Percentiles rank a stretch among this genome's conserved stretches.
Conservation (phyloP, 2,797 vertebrate species). For the Syngnathus acus region DNA sequence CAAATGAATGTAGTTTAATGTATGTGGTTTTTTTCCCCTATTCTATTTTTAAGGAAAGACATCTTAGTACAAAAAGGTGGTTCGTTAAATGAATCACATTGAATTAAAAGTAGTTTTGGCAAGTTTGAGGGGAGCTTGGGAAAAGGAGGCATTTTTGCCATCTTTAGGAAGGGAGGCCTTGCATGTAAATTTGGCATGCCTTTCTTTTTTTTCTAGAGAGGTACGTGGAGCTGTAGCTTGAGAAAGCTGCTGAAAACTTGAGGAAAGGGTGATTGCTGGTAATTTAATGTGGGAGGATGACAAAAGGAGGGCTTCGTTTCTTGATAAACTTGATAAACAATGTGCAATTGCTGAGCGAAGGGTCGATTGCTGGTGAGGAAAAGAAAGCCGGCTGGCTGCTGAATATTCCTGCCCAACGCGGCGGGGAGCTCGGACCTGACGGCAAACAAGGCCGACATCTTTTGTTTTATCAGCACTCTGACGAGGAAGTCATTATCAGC, state of each 20-base stretch:
- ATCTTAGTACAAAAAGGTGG: background rate
- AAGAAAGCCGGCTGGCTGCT: background rate
- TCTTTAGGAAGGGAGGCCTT: background rate
- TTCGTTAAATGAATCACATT: background rate
- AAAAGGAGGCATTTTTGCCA: background rate
- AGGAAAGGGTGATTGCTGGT: background rate
- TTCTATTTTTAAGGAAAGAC: too few relatives aligned
- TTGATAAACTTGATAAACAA: too few relatives aligned
- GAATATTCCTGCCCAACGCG: background rate
- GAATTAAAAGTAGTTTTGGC: background rate
- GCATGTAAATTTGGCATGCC: too few relatives aligned
- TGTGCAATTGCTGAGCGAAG: background rate
- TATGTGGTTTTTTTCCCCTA: background rate
- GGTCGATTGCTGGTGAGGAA: background rate
- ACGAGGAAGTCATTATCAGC: constrained; percentile 48
- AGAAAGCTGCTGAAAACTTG: background rate
- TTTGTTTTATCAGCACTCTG: constrained; percentile 15
- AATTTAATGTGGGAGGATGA: background rate
- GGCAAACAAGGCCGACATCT: background rate
- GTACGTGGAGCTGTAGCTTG: too few relatives aligned
- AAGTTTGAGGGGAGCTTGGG: background rate
- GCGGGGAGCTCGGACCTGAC: background rate
- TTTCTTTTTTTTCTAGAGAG: too few relatives aligned
- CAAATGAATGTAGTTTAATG: background rate
- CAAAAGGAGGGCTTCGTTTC: too few relatives aligned